Conservation (phyloP, 2,888 invertebrate genomes). For the Drosophila sordidula region DNA sequence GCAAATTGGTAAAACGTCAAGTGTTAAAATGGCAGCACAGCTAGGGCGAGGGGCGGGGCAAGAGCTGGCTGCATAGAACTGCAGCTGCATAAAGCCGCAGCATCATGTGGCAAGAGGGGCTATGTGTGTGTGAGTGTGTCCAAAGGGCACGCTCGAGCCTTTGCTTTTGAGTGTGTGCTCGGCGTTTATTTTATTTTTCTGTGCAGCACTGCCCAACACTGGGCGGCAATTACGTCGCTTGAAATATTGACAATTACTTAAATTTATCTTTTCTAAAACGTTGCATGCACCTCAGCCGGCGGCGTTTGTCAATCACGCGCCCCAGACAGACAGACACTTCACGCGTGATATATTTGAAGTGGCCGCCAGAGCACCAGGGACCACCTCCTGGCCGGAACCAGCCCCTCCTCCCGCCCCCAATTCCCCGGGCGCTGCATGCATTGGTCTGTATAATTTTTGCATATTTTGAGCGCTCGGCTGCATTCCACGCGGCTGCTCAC, state of each 20-base stretch:
- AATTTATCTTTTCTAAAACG: conserved; percentile 80
- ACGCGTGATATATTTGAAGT: conserved; percentile 78
- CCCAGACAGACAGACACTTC: conserved; percentile 60
- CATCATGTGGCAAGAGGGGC: conserved; percentile 1
- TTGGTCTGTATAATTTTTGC: conserved; percentile 75
- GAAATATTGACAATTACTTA: conserved; percentile 81
- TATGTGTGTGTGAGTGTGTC: conserved; percentile 4
- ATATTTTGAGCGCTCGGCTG: conserved; percentile 63
- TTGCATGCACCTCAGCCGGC: conserved; percentile 68
- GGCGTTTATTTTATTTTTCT: conserved; percentile 60
- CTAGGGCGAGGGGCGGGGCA: not conserved
- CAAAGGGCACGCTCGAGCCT: conserved; percentile 17
- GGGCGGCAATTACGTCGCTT: conserved; percentile 72
- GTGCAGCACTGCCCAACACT: conserved; percentile 3
- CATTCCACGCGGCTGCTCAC: conserved; percentile 77
- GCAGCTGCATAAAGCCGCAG: conserved; percentile 72
- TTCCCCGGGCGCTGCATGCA: conserved; percentile 46
- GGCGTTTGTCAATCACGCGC: conserved; percentile 74
- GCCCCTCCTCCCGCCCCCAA: not conserved
- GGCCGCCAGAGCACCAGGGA: conserved; percentile 48
- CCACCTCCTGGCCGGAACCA: conserved; percentile 1
- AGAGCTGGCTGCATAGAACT: conserved; percentile 58
- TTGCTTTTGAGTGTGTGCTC: conserved; percentile 47
- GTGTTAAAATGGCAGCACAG: conserved; percentile 58
- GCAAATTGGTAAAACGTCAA: conserved; percentile 78